Conservation (phyloP, 2,113 vertebrate species). For the Ailuropoda melanoleuca region DNA sequence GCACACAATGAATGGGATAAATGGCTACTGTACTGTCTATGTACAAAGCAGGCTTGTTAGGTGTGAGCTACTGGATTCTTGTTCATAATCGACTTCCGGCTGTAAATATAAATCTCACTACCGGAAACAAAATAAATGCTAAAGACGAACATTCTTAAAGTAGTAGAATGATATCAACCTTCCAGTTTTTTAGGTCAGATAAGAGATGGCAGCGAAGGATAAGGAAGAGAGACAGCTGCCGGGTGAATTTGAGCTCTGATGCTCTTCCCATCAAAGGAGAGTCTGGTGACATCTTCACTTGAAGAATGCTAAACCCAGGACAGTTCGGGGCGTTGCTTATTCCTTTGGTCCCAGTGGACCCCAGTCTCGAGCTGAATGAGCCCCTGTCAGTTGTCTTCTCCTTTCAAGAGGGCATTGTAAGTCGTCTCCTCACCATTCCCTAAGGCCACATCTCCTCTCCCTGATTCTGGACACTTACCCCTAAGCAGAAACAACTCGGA, state of each 20-base stretch:
- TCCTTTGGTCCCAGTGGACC: not conserved
- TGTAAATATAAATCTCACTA: not conserved
- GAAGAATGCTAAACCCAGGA: not conserved
- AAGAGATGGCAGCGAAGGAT: not conserved
- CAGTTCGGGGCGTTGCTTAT: not conserved
- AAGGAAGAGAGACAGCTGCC: not conserved
- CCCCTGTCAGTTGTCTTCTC: not conserved
- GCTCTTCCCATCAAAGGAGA: not conserved
- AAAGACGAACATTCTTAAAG: not conserved
- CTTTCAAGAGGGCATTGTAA: not conserved
- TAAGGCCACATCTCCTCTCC: not conserved
- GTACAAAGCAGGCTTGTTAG: not conserved
- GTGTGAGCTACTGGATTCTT: not conserved
- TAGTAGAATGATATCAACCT: not conserved
- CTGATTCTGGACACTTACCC: not conserved
- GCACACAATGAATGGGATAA: not conserved
- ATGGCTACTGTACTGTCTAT: too few relatives aligned
- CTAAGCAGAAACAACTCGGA: not conserved
- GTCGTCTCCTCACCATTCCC: not conserved
- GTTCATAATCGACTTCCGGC: not conserved
- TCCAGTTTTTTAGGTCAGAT: not conserved
- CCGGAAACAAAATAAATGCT: not conserved
- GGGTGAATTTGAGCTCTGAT: not conserved
- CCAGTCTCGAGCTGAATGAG: not conserved
- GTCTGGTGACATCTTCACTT: not conserved